Evolutionary conservation across 2,113 vertebrate species (phyloP).

Genomic region (Macrotis lagotis): DNA sequence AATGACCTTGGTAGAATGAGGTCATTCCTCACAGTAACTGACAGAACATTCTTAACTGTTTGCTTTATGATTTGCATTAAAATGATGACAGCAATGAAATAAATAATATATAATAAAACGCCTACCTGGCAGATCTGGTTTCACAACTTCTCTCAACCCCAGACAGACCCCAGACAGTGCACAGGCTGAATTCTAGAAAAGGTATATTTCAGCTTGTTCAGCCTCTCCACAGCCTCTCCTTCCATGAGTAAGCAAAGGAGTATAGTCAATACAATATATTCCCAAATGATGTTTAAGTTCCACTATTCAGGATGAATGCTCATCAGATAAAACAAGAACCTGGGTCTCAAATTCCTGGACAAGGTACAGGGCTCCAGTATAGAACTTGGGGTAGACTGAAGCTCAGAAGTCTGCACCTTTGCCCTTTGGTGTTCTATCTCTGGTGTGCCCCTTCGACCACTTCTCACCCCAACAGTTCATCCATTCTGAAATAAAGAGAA

Average conservation of each 20-base stretch:
- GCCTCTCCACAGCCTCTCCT: neutral
- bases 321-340: neutral
- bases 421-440: neutral
- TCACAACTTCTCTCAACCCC: neutral
- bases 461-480: neutral
- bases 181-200: neutral
- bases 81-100: neutral
- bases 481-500: neutral
- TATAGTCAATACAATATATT: neutral
- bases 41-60: neutral
- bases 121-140: neutral
- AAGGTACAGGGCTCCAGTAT: neutral
- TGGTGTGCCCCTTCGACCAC: neutral
- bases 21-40: neutral
- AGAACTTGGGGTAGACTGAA: neutral
- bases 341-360: neutral
- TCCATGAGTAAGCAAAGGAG: neutral
- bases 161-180: neutral
- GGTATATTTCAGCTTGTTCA: neutral
- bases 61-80: neutral
- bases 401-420: neutral
- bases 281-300: neutral
- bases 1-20: neutral
- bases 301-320: neutral
- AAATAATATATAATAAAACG: neutral